A percentile compares a stretch with the other conserved stretches of the same genome.
These are phyloP conservation scores for Numenius arquata DNA, from an alignment of 2,113 vertebrate genomes.

Conservation along the genomic window DNA sequence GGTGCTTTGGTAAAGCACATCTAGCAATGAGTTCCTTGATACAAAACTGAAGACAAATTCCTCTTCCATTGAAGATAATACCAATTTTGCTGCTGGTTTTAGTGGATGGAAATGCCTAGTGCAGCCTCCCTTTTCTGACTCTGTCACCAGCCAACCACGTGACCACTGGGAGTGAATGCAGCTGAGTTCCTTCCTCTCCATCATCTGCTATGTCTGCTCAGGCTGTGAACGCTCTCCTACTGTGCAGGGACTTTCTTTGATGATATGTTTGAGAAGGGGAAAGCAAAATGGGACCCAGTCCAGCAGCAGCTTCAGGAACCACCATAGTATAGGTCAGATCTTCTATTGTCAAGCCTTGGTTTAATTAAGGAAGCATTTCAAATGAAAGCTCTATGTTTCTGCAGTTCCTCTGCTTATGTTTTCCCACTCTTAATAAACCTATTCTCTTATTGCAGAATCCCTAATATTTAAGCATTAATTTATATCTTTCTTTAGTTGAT, in stretches of 20 bases:
- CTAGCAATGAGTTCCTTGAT: not conserved
- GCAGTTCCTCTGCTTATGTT: not conserved
- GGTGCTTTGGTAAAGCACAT: not conserved
- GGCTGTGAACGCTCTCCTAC: not conserved
- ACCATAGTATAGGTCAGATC: not conserved
- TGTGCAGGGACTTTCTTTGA: not conserved
- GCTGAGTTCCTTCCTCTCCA: not conserved
- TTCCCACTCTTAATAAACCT: not conserved
- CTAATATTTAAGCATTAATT: not conserved
- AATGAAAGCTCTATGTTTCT: not conserved
- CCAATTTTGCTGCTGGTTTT: not conserved
- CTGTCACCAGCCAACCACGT: accelerated
- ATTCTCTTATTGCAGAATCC: not conserved
- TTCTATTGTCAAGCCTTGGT: not conserved
- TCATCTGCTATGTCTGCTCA: not conserved
- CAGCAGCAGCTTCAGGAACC: not conserved
- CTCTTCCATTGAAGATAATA: not conserved
- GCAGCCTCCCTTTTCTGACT: not conserved
- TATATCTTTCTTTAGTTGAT: not conserved
- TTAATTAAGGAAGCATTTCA: not conserved
- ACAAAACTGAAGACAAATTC: not conserved
- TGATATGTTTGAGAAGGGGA: accelerated
- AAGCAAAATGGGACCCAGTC: not conserved
- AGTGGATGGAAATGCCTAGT: not conserved
- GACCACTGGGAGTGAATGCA: not conserved